Conservation (phyloP, 1,140 invertebrate genomes). For the Doryteuthis pealeii region DNA sequence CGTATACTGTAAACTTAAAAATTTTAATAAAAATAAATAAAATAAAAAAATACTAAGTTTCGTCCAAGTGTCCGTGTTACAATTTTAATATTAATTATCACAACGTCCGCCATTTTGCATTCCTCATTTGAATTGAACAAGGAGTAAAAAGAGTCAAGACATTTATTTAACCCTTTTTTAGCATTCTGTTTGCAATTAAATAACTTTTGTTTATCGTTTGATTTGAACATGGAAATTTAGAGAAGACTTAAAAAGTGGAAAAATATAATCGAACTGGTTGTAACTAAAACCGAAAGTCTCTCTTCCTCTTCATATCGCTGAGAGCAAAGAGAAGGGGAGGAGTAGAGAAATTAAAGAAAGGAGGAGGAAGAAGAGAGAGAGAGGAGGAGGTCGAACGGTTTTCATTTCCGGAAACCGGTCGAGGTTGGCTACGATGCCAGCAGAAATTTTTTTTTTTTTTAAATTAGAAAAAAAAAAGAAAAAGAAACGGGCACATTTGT, state of each 20-base stretch:
- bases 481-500: too few relatives aligned
- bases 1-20: too few relatives aligned
- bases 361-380: neutral
- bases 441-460: too few relatives aligned
- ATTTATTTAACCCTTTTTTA: too few relatives aligned
- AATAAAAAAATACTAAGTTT: too few relatives aligned
- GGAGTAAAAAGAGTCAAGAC: too few relatives aligned
- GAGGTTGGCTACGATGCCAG: too few relatives aligned
- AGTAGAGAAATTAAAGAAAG: neutral
- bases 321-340: neutral
- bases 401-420: neutral
- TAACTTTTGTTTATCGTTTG: too few relatives aligned
- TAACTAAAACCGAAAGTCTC: neutral
- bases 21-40: too few relatives aligned
- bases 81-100: conserved; percentile 14
- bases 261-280: neutral
- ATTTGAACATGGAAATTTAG: neutral
- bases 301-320: too few relatives aligned
- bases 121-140: neutral
- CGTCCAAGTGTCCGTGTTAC: neutral
- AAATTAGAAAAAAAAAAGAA: too few relatives aligned
- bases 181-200: too few relatives aligned
- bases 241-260: neutral
- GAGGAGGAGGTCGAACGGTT: neutral
- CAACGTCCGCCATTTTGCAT: neutral